phyloP scores from a whole-genome alignment of 2,888 invertebrate genomes.

The Molanna angustata region DNA sequence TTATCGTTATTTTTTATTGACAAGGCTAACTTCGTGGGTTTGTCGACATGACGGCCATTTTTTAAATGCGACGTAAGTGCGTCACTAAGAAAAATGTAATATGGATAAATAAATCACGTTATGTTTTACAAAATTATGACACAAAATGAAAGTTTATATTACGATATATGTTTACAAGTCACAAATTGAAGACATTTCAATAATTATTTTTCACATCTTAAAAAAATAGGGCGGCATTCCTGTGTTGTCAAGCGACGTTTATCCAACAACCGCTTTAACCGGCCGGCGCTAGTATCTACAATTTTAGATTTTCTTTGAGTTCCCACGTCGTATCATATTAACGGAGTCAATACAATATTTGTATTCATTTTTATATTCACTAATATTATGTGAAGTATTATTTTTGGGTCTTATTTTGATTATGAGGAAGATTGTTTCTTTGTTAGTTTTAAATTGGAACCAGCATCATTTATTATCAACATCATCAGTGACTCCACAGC shows the following conservation, averaged over 20 bases:
- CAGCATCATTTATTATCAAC: too few relatives aligned
- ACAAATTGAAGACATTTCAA: conserved; percentile 1
- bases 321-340: too few relatives aligned
- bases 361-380: too few relatives aligned
- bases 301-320: background rate
- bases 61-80: conserved; percentile 25
- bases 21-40: conserved; percentile 22
- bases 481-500: too few relatives aligned
- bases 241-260: conserved; percentile 25
- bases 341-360: too few relatives aligned
- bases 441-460: too few relatives aligned
- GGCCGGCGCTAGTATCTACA: too few relatives aligned
- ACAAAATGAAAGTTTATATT: background rate
- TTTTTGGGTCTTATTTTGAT: too few relatives aligned
- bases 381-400: too few relatives aligned
- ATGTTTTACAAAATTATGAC: background rate
- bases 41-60: conserved; percentile 29
- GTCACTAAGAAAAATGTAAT: conserved; percentile 6
- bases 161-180: background rate
- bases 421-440: too few relatives aligned
- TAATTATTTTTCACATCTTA: background rate
- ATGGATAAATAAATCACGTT: background rate
- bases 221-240: conserved; percentile 21
- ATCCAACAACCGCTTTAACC: conserved; percentile 13
- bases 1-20: conserved; percentile 12